Evolutionary conservation across 2,888 invertebrate genomes (phyloP).

Genomic region (Onchidella celtica): DNA sequence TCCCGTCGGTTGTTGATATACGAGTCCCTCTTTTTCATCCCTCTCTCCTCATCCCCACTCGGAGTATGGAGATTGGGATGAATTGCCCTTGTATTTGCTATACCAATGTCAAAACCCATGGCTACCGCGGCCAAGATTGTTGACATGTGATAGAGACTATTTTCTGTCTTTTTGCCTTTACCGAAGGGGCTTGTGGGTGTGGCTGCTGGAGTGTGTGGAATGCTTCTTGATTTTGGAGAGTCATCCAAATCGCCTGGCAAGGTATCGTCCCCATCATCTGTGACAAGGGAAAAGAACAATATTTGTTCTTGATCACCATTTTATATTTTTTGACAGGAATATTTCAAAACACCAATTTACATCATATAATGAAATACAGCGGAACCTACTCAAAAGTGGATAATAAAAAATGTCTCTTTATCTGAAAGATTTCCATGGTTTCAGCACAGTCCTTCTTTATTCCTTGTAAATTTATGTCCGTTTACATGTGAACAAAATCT

Average conservation of each 20-base stretch:
- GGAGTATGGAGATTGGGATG: constrained; percentile 68
- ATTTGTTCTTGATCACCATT: no score
- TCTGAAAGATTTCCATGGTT: no score
- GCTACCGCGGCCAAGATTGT: constrained; percentile 92
- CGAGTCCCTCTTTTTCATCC: constrained; percentile 65
- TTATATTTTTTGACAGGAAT: no score
- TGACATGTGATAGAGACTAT: constrained; percentile 91
- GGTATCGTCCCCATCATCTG: constrained; percentile 79
- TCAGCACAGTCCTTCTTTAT: no score
- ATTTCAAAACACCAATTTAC: no score
- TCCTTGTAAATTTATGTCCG: no score
- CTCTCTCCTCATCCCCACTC: constrained; percentile 46
- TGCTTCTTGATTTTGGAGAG: constrained; percentile 57
- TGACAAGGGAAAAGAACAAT: no score
- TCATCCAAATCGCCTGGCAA: constrained; percentile 77
- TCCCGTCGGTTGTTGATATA: constrained; percentile 76
- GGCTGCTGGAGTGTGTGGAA: constrained; percentile 58
- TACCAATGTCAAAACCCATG: constrained; percentile 95
- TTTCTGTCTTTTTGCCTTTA: constrained; percentile 82
- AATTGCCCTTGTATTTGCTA: constrained; percentile 85
- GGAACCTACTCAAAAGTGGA: no score
- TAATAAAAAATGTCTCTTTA: no score
- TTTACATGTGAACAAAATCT: no score
- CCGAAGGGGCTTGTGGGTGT: constrained; percentile 42
- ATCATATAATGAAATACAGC: no score